Percentiles rank a stretch among this genome's conserved stretches.
These are phyloP conservation scores for Ophioderma brevispina DNA, from an alignment of 35 echinoderm and acorn worm species.

Conservation along the genomic window DNA sequence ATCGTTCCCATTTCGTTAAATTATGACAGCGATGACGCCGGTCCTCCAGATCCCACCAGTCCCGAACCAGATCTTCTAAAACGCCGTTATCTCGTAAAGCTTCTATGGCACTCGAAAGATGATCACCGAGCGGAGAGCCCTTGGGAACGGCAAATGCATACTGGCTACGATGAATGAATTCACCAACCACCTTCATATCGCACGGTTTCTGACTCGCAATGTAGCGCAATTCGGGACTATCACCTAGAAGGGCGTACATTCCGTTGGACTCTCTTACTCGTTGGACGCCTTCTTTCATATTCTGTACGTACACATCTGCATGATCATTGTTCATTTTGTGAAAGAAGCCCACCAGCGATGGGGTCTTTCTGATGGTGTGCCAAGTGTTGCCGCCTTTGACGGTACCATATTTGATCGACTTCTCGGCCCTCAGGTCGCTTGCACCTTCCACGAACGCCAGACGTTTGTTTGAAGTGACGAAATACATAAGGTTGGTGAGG, in stretches of 20 bases:
- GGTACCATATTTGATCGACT: constrained; percentile 76
- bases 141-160: constrained; percentile 60
- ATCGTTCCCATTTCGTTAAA: constrained; percentile 31
- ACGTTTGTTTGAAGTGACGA: constrained; percentile 76
- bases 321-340: constrained; percentile 15
- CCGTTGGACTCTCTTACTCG: constrained; percentile 49
- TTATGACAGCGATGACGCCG: constrained; percentile 28
- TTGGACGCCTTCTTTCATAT: constrained; percentile 36
- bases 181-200: constrained; percentile 58
- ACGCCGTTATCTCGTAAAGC: constrained; percentile 49
- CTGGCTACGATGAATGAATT: constrained; percentile 39
- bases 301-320: constrained; percentile 24
- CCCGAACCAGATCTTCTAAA: constrained; percentile 35
- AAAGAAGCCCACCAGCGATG: constrained; percentile 43
- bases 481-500: constrained; percentile 38
- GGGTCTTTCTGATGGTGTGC: constrained; percentile 73
- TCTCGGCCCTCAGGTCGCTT: constrained; percentile 61
- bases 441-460: constrained; percentile 44
- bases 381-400: constrained; percentile 76
- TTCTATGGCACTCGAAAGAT: constrained; percentile 50
- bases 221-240: constrained; percentile 39
- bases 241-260: constrained; percentile 60
- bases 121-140: constrained; percentile 51
- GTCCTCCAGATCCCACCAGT: constrained; percentile 51
- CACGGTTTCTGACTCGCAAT: constrained; percentile 50